phyloP scores from a whole-genome alignment of 92 coral and sea anemone species.

The Isaurus tuberculatus region DNA sequence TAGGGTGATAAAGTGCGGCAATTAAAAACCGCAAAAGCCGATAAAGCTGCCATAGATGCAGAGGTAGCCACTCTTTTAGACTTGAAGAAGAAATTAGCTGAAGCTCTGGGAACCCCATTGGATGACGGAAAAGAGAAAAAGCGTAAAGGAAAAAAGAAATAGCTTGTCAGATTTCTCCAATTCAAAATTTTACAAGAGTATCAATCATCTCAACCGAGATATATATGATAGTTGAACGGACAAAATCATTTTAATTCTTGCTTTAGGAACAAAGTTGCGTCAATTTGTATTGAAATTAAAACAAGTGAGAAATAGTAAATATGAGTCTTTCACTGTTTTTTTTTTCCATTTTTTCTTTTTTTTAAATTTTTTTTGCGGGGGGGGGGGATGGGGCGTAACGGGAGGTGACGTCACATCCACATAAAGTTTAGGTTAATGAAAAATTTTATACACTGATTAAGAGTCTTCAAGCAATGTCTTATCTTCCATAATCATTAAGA shows the following conservation, averaged over 20 bases:
- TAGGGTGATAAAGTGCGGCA: slow-evolving; percentile 94
- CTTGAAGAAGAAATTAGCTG: slow-evolving; percentile 79
- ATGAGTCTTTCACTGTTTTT: no score
- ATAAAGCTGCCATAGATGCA: slow-evolving; percentile 79
- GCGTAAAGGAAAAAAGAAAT: slow-evolving; percentile 74
- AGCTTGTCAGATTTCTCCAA: neutral
- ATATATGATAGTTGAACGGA: neutral
- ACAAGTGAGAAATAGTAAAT: no score
- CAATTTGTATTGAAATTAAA: no score
- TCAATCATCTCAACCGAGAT: neutral
- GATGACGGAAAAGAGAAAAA: slow-evolving; percentile 56
- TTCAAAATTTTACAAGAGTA: neutral
- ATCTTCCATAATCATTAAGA: no score
- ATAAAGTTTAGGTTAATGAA: no score
- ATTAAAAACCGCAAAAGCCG: slow-evolving; percentile 88
- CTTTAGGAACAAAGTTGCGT: neutral
- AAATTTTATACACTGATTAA: no score
- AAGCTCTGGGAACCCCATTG: slow-evolving; percentile 78
- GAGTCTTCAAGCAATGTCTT: no score
- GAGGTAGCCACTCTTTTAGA: slow-evolving; percentile 83
- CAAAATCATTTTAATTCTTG: neutral
- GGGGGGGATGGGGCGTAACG: no score
- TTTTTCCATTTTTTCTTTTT: no score
- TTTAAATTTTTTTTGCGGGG: no score
- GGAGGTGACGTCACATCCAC: no score